Percentiles rank a stretch among this genome's conserved stretches.
These are phyloP conservation scores for Geotrupes spiniger DNA, from an alignment of 2,888 invertebrate species.

Conservation along the genomic window DNA sequence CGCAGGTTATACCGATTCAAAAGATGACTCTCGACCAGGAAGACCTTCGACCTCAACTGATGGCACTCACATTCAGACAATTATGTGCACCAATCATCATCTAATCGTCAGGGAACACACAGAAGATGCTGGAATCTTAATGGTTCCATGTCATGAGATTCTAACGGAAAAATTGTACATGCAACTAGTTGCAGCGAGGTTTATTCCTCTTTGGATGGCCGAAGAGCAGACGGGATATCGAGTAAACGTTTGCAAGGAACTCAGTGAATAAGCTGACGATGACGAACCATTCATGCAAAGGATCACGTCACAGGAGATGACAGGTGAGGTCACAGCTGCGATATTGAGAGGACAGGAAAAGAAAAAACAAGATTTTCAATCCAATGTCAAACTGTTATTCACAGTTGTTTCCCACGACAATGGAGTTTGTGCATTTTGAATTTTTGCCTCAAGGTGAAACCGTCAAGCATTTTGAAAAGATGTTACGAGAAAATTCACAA, in stretches of 20 bases:
- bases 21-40: slow-evolving; percentile 16
- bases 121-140: neutral
- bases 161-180: neutral
- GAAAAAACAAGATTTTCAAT: neutral
- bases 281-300: neutral
- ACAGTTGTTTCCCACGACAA: neutral
- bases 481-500: neutral
- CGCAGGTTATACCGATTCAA: neutral
- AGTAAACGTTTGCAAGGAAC: neutral
- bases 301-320: neutral
- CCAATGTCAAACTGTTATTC: neutral
- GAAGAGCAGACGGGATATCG: neutral
- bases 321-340: neutral
- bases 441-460: neutral
- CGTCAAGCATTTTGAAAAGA: neutral
- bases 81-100: neutral
- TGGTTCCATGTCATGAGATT: neutral
- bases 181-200: neutral
- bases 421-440: neutral
- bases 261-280: neutral
- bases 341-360: neutral
- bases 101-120: neutral
- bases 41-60: slow-evolving; percentile 15
- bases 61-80: slow-evolving; percentile 4
- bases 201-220: too few relatives aligned